Evolutionary conservation across 2,797 vertebrate genomes (phyloP), one percentile per base, ranked within the genome.

Genomic region (Podarcis lilfordi): DNA sequence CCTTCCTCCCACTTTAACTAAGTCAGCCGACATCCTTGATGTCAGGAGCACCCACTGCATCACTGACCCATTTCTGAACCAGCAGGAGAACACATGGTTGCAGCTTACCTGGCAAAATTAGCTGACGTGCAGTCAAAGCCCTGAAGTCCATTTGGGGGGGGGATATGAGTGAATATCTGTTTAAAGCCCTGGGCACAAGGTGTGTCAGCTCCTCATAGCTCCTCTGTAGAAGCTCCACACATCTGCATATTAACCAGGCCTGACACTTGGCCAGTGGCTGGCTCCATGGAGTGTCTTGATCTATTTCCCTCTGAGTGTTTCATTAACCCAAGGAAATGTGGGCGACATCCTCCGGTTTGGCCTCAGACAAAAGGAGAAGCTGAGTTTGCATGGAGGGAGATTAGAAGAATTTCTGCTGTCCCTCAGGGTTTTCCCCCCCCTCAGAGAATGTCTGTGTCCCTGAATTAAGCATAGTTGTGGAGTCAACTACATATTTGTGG

Each of bases 51-150:
- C 68, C 80, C 17, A 0, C 35, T 23, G 78, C 45, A 40, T 81
- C 78, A 61, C 86, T 74, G 86, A 74, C 81, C 86, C 86, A 81
- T 80, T 87, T 87, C 10, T 35, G 3, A 87, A 40, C 68, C 86
- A 87, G 86, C 86, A 87, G 78, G 86, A 87, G 86, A 81, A 80
- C 68, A 87, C 50, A 43, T 74, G 32, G 68, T 61, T 61, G 50
- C 86, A 81, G 78, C 69, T 87, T 74, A 59, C 17, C 50, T 23
- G 25, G 37, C 45, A 87, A 27, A 87, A 87, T 81, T 59, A 74
- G 78, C 68, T 59, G 32, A 74, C 45, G 40, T 35, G 78, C 86
- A 72, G 45, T 6, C n/a, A 19, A 61, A 45, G 21, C 23, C 3
- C 50, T 1, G 40, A 78, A 78, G 61, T 32, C 66, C 66, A 59